Percentiles rank a stretch among this genome's conserved stretches.
Conservation (phyloP, 2,888 invertebrate species). For the Caenorhabditis panamensis region DNA sequence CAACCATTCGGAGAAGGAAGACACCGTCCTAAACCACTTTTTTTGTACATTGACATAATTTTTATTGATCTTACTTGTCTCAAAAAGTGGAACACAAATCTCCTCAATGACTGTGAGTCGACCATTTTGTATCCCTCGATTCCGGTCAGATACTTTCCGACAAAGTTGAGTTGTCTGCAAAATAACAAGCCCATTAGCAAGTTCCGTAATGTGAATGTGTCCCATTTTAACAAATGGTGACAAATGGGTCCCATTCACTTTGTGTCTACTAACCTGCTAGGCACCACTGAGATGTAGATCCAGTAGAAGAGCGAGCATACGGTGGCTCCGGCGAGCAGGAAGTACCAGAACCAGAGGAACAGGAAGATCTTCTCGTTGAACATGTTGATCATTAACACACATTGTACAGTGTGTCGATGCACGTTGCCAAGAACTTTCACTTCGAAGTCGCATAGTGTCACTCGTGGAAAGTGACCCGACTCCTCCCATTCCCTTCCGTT, state of each 20-base stretch:
- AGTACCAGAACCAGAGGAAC: slow-evolving; percentile 81
- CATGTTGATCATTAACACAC: slow-evolving; percentile 81
- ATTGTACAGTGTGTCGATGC: slow-evolving; percentile 81
- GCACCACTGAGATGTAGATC: slow-evolving; percentile 80
- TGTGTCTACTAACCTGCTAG: slow-evolving; percentile 75
- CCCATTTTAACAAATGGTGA: slow-evolving; percentile 29
- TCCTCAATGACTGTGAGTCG: slow-evolving; percentile 80
- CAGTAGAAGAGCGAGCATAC: slow-evolving; percentile 81
- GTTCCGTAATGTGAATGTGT: slow-evolving; percentile 1
- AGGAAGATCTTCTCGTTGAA: slow-evolving; percentile 81
- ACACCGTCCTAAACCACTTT: slow-evolving; percentile 78
- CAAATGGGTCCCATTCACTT: slow-evolving; percentile 25
- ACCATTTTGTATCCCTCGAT: slow-evolving; percentile 82
- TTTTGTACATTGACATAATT: neutral
- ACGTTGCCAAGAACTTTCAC: slow-evolving; percentile 81
- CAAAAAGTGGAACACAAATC: slow-evolving; percentile 81
- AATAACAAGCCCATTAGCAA: slow-evolving; percentile 39
- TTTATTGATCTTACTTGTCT: slow-evolving; percentile 66
- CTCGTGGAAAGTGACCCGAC: slow-evolving; percentile 79
- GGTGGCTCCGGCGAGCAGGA: slow-evolving; percentile 80
- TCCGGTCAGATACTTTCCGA: slow-evolving; percentile 81
- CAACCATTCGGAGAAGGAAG: slow-evolving; percentile 81
- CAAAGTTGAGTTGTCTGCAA: slow-evolving; percentile 81
- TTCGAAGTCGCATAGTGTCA: slow-evolving; percentile 81
- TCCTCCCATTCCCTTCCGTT: slow-evolving; percentile 81